Conservation (phyloP, 2,113 vertebrate genomes). For the Mus musculus region GRCm39 chr5:41396501-41397000, state of each 20-base stretch:
- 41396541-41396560: neutral
- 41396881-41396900: too few species aligned
- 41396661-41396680: neutral
- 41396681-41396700: neutral
- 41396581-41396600: neutral
- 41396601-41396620: neutral
- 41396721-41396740: neutral
- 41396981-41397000: neutral
- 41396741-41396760: too few species aligned
- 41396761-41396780: too few species aligned
- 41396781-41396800: too few species aligned
- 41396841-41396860: neutral
- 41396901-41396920: neutral
- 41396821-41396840: neutral
- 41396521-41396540: neutral
- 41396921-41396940: neutral
- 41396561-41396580: neutral
- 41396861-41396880: neutral
- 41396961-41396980: neutral
- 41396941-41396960: too few species aligned
- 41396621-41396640: neutral
- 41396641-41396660: neutral
- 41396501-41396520: neutral
- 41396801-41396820: neutral
- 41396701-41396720: neutral